Base-by-base conservation (phyloP, 2,888 invertebrate genomes). In the Phytoseiulus persimilis region DNA sequence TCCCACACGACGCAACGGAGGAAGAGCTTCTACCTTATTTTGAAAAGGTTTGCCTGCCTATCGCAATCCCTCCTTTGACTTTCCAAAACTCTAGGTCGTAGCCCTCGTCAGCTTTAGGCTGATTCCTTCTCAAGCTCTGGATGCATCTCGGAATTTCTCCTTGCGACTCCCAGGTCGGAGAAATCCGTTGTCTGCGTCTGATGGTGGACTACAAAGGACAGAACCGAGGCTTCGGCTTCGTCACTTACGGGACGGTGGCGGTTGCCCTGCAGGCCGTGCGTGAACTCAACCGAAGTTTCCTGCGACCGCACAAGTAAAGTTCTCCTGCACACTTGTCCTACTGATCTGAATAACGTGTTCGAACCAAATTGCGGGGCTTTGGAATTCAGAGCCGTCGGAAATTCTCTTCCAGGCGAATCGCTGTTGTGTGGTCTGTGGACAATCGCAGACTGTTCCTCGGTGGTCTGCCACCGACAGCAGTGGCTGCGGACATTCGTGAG, bases 351-450 rank as follows among this genome's bases (percentile, higher is more conserved):
- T n/a, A n/a, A n/a, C n/a, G n/a, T n/a, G n/a, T n/a, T n/a, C n/a
- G n/a, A n/a, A n/a, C n/a, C n/a, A n/a, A n/a, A n/a, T n/a, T n/a
- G n/a, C n/a, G n/a, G n/a, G n/a, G n/a, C n/a, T n/a, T n/a, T n/a
- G n/a, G n/a, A n/a, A n/a, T n/a, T n/a, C n/a, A n/a, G n/a, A n/a
- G n/a, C n/a, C n/a, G n/a, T n/a, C n/a, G 5, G 39, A 39, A 39
- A 39, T 39, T 39, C 39, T 39, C 18, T 84, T 84, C 31, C 84
- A 84, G 84, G 84, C 84, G 84, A 18, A 84, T 84, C 84, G 84
- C 84, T 28, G 84, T 84, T 18, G 84, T 84, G 14, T 84, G 32
- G 33, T 84, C 84, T 0, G 33, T 84, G 0, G 84, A 84, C 31
- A 84, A 84, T 31, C 84, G 84, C 23, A 84, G 84, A 31, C 84